A percentile compares a stretch with the other conserved stretches of the same genome.
Evolutionary conservation across 2,113 vertebrate genomes (phyloP).

Genomic region (Lamprologus sp.): DNA sequence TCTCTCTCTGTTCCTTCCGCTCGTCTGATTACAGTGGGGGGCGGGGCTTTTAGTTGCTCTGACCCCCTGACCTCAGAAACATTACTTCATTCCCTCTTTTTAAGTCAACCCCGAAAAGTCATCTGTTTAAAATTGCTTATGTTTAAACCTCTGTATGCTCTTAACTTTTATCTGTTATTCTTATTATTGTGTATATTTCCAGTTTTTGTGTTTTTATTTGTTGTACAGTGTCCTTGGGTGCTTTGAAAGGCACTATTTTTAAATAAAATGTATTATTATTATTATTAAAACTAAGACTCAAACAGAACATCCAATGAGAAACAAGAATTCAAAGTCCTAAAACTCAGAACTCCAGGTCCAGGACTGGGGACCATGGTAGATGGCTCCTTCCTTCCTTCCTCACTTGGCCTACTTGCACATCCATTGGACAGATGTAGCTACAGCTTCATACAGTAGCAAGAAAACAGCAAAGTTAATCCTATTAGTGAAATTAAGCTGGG

Average conservation of each 20-base stretch:
- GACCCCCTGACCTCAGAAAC: neutral
- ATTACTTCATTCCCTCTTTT: neutral
- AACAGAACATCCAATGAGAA: neutral
- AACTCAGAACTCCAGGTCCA: neutral
- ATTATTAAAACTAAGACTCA: neutral
- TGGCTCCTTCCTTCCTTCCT: neutral
- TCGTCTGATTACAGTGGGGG: fast-evolving
- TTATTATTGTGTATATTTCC: neutral
- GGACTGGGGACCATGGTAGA: neutral
- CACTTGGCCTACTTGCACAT: neutral
- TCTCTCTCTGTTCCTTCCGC: neutral
- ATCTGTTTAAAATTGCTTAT: neutral
- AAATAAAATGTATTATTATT: neutral
- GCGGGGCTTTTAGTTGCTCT: neutral
- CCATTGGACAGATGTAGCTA: neutral
- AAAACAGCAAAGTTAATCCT: neutral
- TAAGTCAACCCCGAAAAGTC: fast-evolving
- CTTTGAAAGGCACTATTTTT: fast-evolving
- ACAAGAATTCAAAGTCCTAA: neutral
- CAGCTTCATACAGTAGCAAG: neutral
- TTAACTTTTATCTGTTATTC: neutral
- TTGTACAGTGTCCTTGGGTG: neutral
- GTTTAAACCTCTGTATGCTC: neutral
- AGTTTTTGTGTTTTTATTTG: neutral
- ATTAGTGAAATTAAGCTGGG: neutral